Evolutionary conservation across 2,888 invertebrate species (phyloP).

Genomic region (Hoplodrina ambigua): DNA sequence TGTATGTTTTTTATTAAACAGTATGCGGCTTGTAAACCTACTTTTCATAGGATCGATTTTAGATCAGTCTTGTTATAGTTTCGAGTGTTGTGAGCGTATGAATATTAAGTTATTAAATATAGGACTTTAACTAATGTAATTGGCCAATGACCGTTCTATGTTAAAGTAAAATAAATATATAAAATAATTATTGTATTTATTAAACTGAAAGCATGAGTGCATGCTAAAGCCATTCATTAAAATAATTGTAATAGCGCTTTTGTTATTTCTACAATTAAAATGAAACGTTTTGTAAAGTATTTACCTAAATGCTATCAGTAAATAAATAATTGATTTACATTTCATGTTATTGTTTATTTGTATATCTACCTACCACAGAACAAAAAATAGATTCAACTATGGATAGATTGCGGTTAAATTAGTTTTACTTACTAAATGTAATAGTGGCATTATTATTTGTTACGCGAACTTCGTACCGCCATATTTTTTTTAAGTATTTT

Average conservation of each 20-base stretch:
- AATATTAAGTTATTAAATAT: too few relatives aligned
- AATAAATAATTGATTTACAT: constrained; percentile 12
- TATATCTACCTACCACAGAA: not conserved
- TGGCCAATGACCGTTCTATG: too few relatives aligned
- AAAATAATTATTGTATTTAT: not conserved
- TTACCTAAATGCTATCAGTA: too few relatives aligned
- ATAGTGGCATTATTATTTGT: not conserved
- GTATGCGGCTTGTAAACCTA: not conserved
- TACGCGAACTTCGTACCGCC: not conserved
- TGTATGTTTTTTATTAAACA: constrained; percentile 1
- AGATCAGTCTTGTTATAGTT: too few relatives aligned
- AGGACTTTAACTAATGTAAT: too few relatives aligned
- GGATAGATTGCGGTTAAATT: not conserved
- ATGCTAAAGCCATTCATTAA: not conserved
- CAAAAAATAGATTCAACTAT: not conserved
- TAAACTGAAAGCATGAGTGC: too few relatives aligned
- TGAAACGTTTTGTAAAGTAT: too few relatives aligned
- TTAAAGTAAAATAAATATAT: too few relatives aligned
- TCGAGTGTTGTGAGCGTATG: too few relatives aligned
- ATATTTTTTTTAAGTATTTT: too few relatives aligned
- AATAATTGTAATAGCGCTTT: not conserved
- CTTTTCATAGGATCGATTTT: not conserved
- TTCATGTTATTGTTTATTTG: not conserved
- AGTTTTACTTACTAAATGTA: not conserved
- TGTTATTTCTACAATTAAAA: too few relatives aligned